Percentiles rank a stretch among this genome's conserved stretches.
Conservation (phyloP, 2,113 vertebrate species). For the Proterorhinus semilunaris region DNA sequence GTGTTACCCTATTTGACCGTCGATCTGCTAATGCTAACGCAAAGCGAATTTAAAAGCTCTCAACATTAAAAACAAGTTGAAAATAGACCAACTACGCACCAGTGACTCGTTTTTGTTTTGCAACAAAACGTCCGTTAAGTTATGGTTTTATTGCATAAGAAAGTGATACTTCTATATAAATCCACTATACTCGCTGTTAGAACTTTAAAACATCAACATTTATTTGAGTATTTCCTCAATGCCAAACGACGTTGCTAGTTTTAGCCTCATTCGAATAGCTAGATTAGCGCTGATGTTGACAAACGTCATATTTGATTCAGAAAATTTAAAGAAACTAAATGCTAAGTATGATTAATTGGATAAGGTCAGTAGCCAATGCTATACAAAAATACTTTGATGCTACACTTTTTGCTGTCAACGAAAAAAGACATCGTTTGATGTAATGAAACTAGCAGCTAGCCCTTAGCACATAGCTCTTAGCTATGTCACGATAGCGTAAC, state of each 20-base stretch:
- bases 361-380: rapidly evolving
- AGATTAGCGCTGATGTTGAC: slow-evolving; percentile 32
- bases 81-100: background rate
- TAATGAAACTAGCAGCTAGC: slow-evolving; percentile 42
- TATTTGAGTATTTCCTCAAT: slow-evolving; percentile 24
- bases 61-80: slow-evolving; percentile 29
- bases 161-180: background rate
- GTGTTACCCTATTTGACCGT: background rate
- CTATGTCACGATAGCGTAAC: slow-evolving; percentile 58
- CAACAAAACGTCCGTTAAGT: background rate
- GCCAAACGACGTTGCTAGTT: slow-evolving; percentile 29
- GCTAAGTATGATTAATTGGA: background rate
- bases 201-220: slow-evolving; percentile 38
- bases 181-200: background rate
- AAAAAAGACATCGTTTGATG: slow-evolving; percentile 22
- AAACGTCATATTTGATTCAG: slow-evolving; percentile 25
- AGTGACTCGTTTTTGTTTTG: background rate
- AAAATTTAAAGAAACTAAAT: background rate
- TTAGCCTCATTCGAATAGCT: slow-evolving; percentile 33
- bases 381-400: background rate
- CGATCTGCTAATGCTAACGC: slow-evolving; percentile 16
- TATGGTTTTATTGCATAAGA: background rate
- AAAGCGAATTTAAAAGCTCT: slow-evolving; percentile 6
- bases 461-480: slow-evolving; percentile 29
- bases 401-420: background rate